Evolutionary conservation across 2,797 vertebrate species (phyloP), one percentile per base, ranked within the genome.

Genomic region (Enteromius viviparus): DNA sequence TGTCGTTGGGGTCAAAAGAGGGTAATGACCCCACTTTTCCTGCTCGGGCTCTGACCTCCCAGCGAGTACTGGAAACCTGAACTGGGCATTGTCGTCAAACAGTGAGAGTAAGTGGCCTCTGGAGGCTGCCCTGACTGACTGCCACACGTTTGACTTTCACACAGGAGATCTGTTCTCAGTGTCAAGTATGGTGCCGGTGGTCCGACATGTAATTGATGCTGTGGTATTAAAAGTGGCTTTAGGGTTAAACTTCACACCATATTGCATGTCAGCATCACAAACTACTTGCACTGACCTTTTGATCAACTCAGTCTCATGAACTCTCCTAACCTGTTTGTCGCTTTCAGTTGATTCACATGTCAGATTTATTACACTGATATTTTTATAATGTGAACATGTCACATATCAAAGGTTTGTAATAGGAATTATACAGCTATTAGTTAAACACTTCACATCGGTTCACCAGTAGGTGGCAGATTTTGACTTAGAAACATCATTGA

Each of bases 91-190:
- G 83, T 86, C 81, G 83, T 84, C 85, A 77, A 81, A 83, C 74
- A 85, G 85, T 84, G 84, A 85, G 86, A 87, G 86, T 87, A 88
- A 90, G 89, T 85, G 90, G 78, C 78, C 88, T 87, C 88, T 75
- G 47, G 89, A 86, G 87, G 77, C 64, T 64, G 62, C 64, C 78
- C 76, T 78, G 49, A 65, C 68, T 58, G 80, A 66, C 42, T 82
- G 81, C 87, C 88, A 89, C 88, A 89, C 85, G 76, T 78, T 71
- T 78, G 65, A 60, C 66, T 78, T 83, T 83, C 32, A 78, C 42
- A 62, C 82, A 78, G 65, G 26, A 62, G 64, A 77, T 83, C 64
- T 58, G 81, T 65, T 65, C 70, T 65, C 45, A 29, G 47, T 77
- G 81, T 83, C 72, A 83, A 68, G 37, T 70, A 32, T 83, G 74